Evolutionary conservation across 2,888 invertebrate genomes (phyloP), one percentile per base, ranked within the genome.

Genomic region (Tribolium freemani): DNA sequence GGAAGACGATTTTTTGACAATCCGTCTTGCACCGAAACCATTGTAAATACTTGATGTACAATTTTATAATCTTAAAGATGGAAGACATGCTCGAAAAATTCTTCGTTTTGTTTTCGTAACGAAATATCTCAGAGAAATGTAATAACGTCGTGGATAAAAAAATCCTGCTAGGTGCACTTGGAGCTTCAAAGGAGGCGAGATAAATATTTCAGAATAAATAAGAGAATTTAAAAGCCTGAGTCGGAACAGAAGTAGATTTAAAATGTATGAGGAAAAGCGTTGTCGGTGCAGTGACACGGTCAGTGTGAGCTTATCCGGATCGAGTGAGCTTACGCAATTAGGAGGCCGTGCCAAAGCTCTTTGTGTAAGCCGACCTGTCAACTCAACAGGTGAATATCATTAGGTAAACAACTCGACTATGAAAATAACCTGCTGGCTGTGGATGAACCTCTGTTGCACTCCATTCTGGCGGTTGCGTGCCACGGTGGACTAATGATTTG

Each of bases 371-470:
- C 71, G 69, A 71, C 71, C 75, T 73, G 75, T 75, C 75, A 75
- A 73, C 71, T 75, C 75, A 75, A 75, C 75, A 75, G 75, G 75
- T 75, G 75, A 73, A 75, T 75, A 75, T 75, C 75, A 75, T 75
- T 73, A 75, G 71, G 71, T 75, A 75, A 75, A 73, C 73, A 75
- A 66, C 56, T 67, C 69, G 64, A 56, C 66, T 71, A 67, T 67
- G 67, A 71, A 73, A 67, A 71, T 73, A 73, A 67, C 70, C 58
- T 46, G 13, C 38, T 26, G 56, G 30, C 48, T 53, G 38, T 30
- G 31, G 69, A 69, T 69, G 69, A 67, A 57, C 46, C 56, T n/a
- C 8, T 45, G 57, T 26, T 63, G 63, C 63, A 63, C 38, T 63
- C 50, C 26, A 61, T 21, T 48, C 60, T 26, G 48, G 60, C 48